Evolutionary conservation across 2,888 invertebrate genomes (phyloP).

Genomic region (Mythimna loreyi): DNA sequence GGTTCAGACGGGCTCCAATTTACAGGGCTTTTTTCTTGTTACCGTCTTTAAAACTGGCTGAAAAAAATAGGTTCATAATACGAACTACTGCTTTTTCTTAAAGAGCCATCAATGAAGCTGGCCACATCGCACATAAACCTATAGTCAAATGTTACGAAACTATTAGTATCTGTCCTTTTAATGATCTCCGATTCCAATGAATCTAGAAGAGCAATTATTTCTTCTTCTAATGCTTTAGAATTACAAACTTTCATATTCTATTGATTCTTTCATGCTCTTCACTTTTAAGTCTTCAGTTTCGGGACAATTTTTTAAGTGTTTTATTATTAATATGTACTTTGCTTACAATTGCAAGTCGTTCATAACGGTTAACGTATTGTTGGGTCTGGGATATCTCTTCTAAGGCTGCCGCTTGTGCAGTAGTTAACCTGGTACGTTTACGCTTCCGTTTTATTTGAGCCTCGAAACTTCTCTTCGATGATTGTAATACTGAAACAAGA

Average conservation of each 20-base stretch:
- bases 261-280: slow-evolving; percentile 85
- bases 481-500: slow-evolving; percentile 59
- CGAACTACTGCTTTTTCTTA: slow-evolving; percentile 39
- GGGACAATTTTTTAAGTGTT: slow-evolving; percentile 95
- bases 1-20: slow-evolving; percentile 59
- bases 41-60: slow-evolving; percentile 71
- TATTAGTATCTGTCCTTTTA: no score
- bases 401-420: slow-evolving; percentile 93
- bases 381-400: slow-evolving; percentile 93
- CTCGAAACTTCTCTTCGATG: slow-evolving; percentile 61
- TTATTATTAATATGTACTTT: slow-evolving; percentile 92
- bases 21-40: slow-evolving; percentile 62
- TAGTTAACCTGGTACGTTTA: slow-evolving; percentile 94
- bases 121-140: no score
- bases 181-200: no score
- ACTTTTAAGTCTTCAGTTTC: slow-evolving; percentile 93
- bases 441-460: slow-evolving; percentile 88
- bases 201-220: background rate
- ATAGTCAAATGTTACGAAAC: no score
- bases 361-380: slow-evolving; percentile 93
- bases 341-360: slow-evolving; percentile 92
- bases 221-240: slow-evolving; percentile 24
- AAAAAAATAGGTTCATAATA: slow-evolving; percentile 80
- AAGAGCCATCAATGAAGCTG: no score
- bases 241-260: slow-evolving; percentile 24